Base-by-base conservation (phyloP, 2,113 vertebrate genomes). In the Procavia capensis region DNA sequence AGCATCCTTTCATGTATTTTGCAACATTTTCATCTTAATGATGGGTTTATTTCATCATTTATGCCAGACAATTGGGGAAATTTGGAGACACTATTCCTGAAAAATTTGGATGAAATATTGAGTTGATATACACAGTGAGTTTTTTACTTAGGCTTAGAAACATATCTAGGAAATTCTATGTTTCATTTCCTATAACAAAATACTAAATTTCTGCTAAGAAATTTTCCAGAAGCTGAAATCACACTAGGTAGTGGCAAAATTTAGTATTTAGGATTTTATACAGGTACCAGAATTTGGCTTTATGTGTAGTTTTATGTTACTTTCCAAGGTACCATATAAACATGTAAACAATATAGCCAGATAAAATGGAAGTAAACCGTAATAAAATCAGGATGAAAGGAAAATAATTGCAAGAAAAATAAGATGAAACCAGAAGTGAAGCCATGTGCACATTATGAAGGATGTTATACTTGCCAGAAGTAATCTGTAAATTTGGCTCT, bases 21-120 rank as follows among this genome's bases (percentile, higher is more conserved):
- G 61, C n/a, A 95, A 85, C 68, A 88, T 85, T 90, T 95, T 88
- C 91, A 76, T 85, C 88, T 95, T 84, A 91, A 74, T 95, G 54
- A 91, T 82, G 5, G 20, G 2, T 82, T 39, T 95, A 39, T 79
- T 91, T 95, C 85, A 93, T 92, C 36, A 81, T 36, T 74, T 82
- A 94, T 90, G 4, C 22, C 80, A 88, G 29, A 94, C 24, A 92
- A 90, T 81, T 43, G n/a, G 34, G 3, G 20, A 95, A 63, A 94
- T 72, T 80, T 92, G 50, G 19, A 75, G 57, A 81, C 78, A 5
- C 6, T 90, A 79, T 70, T 78, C 24, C 72, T 88, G 39, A 68
- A 70, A 85, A 70, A 39, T 3, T 72, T 78, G 2, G 57, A n/a
- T 80, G 19, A 91, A 84, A 85, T 75, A 84, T 4, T 91, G 54